phyloP scores from a whole-genome alignment of 2,113 vertebrate genomes.

The Atherinomorus stipes region DNA sequence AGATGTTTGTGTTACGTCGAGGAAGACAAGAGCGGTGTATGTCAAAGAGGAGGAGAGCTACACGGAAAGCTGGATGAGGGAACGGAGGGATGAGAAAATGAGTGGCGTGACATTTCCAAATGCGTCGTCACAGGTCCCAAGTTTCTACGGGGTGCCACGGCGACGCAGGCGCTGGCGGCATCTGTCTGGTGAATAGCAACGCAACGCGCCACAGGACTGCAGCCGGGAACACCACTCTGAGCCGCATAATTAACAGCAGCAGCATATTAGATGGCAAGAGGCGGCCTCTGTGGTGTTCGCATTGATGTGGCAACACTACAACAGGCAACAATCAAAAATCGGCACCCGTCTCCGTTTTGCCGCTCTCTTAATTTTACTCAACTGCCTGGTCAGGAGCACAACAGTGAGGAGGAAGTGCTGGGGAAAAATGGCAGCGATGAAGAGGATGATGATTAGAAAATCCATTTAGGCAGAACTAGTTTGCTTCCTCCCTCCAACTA shows the following conservation, averaged over 20 bases:
- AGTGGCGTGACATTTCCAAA: slow-evolving; percentile 73
- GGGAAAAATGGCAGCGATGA: slow-evolving; percentile 22
- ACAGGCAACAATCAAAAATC: slow-evolving; percentile 45
- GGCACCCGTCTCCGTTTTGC: background rate
- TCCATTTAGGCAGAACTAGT: slow-evolving; percentile 53
- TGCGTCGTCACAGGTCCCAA: slow-evolving; percentile 66
- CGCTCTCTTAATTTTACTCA: slow-evolving; percentile 34
- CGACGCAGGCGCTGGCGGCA: slow-evolving; percentile 21
- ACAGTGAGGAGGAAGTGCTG: slow-evolving; percentile 17
- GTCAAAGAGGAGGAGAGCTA: slow-evolving; percentile 16
- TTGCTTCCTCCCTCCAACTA: slow-evolving; percentile 49
- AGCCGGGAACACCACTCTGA: slow-evolving; percentile 59
- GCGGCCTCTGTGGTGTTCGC: slow-evolving; percentile 31
- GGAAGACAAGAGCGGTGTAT: slow-evolving; percentile 18
- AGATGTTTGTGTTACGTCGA: background rate
- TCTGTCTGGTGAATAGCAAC: slow-evolving; percentile 61
- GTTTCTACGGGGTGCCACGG: slow-evolving; percentile 43
- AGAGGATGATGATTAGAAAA: slow-evolving; percentile 61
- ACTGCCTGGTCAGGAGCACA: background rate
- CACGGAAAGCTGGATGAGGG: slow-evolving; percentile 20
- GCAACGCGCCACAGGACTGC: slow-evolving; percentile 29
- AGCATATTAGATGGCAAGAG: slow-evolving; percentile 44
- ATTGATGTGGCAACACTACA: slow-evolving; percentile 13
- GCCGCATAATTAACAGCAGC: slow-evolving; percentile 75
- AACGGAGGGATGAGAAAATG: slow-evolving; percentile 35